These are phyloP conservation scores for Zelleria hepariella DNA, from an alignment of 2,888 invertebrate species.

Conservation along the genomic window DNA sequence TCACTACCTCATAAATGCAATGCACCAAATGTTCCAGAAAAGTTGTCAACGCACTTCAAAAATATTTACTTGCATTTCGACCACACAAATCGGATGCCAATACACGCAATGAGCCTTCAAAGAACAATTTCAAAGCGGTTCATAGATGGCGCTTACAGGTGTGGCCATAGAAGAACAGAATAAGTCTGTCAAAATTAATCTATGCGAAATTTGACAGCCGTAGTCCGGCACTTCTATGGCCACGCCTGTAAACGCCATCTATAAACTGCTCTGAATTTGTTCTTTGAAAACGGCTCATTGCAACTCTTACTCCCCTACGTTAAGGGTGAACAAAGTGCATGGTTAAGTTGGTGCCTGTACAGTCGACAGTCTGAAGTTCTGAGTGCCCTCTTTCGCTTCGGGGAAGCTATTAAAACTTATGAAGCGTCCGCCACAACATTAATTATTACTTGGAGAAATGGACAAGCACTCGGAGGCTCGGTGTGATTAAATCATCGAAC, in stretches of 20 bases:
- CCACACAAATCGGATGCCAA: neutral
- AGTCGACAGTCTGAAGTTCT: neutral
- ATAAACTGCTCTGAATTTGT: too few species aligned
- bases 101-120: too few species aligned
- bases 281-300: too few species aligned
- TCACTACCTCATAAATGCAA: neutral
- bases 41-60: neutral
- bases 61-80: neutral
- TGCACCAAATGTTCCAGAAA: neutral
- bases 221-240: too few species aligned
- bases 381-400: neutral
- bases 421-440: neutral
- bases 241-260: too few species aligned
- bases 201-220: too few species aligned
- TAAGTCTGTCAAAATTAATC: too few species aligned
- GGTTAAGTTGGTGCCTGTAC: neutral
- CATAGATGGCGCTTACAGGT: too few species aligned
- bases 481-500: neutral
- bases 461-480: neutral
- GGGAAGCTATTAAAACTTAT: neutral
- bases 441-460: conserved; percentile 1
- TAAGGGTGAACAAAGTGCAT: neutral
- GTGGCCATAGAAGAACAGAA: too few species aligned
- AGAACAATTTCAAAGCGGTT: too few species aligned
- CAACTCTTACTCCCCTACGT: neutral